phyloP scores from a whole-genome alignment of 2,113 vertebrate species.

The Saccopteryx leptura region DNA sequence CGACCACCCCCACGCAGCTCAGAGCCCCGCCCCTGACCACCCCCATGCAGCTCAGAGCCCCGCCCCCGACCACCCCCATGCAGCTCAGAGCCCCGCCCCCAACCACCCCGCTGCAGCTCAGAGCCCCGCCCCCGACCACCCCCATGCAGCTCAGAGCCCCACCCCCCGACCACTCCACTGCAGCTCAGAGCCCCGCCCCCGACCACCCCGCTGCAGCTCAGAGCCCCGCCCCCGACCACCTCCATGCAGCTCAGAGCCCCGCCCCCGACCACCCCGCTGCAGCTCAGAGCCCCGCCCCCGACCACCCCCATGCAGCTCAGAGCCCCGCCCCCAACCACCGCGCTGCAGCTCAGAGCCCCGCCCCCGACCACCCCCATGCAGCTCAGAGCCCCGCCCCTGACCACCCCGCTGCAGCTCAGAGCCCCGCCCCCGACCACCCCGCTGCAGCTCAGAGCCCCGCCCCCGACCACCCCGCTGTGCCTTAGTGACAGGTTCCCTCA shows the following conservation, averaged over 20 bases:
- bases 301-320: no score
- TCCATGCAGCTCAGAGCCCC: background rate
- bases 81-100: background rate
- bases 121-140: background rate
- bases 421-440: background rate
- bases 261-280: background rate
- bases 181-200: background rate
- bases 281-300: background rate
- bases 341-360: background rate
- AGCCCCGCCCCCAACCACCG: background rate
- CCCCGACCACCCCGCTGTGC: background rate
- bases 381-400: background rate
- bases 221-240: background rate
- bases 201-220: no score
- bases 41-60: background rate
- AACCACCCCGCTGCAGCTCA: no score
- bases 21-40: background rate
- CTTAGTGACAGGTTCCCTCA: background rate
- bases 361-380: background rate
- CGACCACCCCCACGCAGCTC: background rate
- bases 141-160: background rate
- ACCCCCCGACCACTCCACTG: background rate
- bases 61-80: no score
- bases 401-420: background rate
- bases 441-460: background rate